A percentile compares a stretch with the other conserved stretches of the same genome.
Conservation (phyloP, 2,797 vertebrate genomes). For the Dendrocincla fuliginosa region DNA sequence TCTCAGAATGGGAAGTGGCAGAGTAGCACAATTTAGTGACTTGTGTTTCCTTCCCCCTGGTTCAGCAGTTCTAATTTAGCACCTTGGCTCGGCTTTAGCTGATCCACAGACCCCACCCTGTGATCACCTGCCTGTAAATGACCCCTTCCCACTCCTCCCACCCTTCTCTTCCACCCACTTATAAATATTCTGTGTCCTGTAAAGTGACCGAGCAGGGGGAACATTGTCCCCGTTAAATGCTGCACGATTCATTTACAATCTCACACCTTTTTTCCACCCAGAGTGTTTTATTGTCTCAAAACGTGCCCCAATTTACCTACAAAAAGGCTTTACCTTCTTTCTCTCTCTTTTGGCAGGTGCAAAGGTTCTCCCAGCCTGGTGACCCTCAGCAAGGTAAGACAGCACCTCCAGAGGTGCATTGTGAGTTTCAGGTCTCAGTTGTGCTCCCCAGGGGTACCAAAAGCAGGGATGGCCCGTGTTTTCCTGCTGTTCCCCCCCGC, state of each 20-base stretch:
- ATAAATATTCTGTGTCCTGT: conserved; percentile 28
- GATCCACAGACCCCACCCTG: conserved; percentile 53
- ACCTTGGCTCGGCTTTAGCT: conserved; percentile 26
- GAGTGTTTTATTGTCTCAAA: not conserved
- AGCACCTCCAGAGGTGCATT: not conserved
- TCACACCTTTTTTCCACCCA: not conserved
- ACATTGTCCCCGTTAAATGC: not conserved
- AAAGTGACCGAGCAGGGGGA: not conserved
- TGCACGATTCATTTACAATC: conserved; percentile 17
- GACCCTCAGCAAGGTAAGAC: not conserved
- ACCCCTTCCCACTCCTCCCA: conserved; percentile 28
- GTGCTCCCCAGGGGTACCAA: not conserved
- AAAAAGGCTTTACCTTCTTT: conserved; percentile 26
- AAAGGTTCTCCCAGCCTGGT: not conserved
- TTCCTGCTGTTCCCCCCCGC: accelerated
- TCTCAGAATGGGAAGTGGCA: conserved; percentile 56
- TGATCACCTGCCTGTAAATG: conserved; percentile 47
- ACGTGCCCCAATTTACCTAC: not conserved
- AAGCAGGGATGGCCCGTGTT: not conserved
- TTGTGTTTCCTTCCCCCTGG: conserved; percentile 64
- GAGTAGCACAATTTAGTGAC: conserved; percentile 61
- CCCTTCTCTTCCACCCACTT: not conserved
- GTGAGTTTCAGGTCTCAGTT: not conserved
- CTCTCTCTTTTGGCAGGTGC: conserved; percentile 48
- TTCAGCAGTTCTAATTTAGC: conserved; percentile 57